Evolutionary conservation across 1,140 invertebrate species (phyloP).

Genomic region (Apis dorsata): DNA sequence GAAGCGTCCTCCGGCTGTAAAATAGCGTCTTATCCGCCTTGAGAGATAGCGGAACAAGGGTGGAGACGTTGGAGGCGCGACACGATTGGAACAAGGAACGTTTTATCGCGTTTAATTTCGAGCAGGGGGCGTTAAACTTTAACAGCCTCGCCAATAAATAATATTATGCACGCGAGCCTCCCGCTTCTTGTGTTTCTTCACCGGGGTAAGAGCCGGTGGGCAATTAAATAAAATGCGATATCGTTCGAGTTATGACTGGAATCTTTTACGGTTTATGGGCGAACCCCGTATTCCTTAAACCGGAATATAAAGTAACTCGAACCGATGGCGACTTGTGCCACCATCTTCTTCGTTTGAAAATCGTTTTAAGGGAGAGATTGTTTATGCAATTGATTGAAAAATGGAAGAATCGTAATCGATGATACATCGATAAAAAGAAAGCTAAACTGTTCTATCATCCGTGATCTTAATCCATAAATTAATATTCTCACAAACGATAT

Average conservation of each 20-base stretch:
- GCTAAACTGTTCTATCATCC: no score
- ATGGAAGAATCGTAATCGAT: no score
- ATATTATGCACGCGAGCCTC: conserved; percentile 77
- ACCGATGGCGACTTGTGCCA: neutral
- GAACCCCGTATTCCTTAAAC: conserved; percentile 77
- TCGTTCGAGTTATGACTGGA: conserved; percentile 79
- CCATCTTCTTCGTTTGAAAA: neutral
- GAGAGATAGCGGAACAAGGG: conserved; percentile 48
- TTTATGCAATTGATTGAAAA: no score
- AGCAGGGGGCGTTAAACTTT: conserved; percentile 73
- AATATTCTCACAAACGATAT: no score
- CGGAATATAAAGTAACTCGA: conserved; percentile 71
- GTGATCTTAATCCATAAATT: no score
- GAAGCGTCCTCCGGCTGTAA: conserved; percentile 47
- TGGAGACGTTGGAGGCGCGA: conserved; percentile 50
- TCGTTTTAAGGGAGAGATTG: neutral
- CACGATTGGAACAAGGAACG: conserved; percentile 79
- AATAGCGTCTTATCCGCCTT: conserved; percentile 46
- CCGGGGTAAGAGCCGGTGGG: conserved; percentile 64
- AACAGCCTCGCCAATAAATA: conserved; percentile 80
- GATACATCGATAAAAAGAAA: no score
- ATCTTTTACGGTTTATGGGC: conserved; percentile 79
- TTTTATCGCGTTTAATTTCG: conserved; percentile 80
- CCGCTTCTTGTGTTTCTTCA: conserved; percentile 12
- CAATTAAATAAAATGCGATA: conserved; percentile 81